Conservation (phyloP, 2,888 invertebrate species). For the Cenopis cana region DNA sequence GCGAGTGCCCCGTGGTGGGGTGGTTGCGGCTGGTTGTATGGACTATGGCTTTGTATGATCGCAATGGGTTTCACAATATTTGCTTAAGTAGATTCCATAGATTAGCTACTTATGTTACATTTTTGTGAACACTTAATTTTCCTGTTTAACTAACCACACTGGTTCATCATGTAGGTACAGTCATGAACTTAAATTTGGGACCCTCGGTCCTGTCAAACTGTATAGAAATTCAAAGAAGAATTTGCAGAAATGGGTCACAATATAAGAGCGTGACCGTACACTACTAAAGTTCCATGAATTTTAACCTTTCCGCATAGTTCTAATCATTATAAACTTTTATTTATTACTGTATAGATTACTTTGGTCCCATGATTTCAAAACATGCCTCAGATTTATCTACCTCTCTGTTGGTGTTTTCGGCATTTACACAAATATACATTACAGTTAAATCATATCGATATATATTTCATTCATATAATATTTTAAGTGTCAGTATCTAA, state of each 20-base stretch:
- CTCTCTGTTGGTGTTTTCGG: not conserved
- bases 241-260: no score
- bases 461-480: no score
- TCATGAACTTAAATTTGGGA: no score
- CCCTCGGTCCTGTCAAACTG: no score
- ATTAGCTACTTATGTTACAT: not conserved
- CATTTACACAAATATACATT: no score
- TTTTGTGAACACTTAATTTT: not conserved
- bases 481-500: no score
- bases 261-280: not conserved
- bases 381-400: not conserved
- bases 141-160: not conserved
- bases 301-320: not conserved
- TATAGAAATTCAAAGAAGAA: no score
- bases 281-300: not conserved
- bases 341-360: not conserved
- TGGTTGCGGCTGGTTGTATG: conserved; percentile 35
- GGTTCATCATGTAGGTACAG: not conserved
- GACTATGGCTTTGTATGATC: conserved; percentile 16
- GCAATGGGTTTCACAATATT: conserved; percentile 23
- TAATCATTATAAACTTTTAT: not conserved
- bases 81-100: conserved; percentile 1
- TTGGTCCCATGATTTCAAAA: not conserved
- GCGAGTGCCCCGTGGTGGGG: conserved; percentile 52
- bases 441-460: no score